Evolutionary conservation across 1,140 invertebrate species (phyloP).

Genomic region (Leguminivora glycinivorella): DNA sequence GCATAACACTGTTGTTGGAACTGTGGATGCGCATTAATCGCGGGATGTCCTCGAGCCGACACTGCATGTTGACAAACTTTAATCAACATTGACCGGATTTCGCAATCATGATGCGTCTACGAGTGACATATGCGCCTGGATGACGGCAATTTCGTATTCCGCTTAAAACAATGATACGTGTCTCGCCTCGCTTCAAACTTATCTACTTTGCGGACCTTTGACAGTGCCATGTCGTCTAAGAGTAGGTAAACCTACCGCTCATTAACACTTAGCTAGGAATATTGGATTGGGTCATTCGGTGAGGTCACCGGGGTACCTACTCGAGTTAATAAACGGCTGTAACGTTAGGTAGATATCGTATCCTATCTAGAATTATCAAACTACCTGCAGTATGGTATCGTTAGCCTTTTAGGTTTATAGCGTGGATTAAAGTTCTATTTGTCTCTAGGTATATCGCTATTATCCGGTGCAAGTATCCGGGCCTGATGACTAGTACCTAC

Average conservation of each 20-base stretch:
- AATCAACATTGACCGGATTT: slow-evolving; percentile 21
- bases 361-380: background rate
- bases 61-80: slow-evolving; percentile 28
- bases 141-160: slow-evolving; percentile 2
- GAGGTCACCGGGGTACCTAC: slow-evolving; percentile 15
- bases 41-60: slow-evolving; percentile 18
- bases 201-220: background rate
- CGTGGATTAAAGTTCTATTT: background rate
- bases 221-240: slow-evolving; percentile 1
- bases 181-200: background rate
- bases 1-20: slow-evolving; percentile 1
- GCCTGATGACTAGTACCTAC: background rate
- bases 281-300: slow-evolving; percentile 11
- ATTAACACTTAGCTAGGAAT: slow-evolving; percentile 10
- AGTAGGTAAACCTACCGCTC: background rate
- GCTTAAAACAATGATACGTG: background rate
- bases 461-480: background rate
- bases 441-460: background rate
- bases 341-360: background rate
- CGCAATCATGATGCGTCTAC: slow-evolving; percentile 1
- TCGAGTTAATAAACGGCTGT: background rate
- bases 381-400: background rate
- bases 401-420: background rate
- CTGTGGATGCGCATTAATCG: slow-evolving; percentile 21
- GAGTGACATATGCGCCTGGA: background rate